Conservation (phyloP, 2,797 vertebrate genomes). For the Syngnathus rostellatus region DNA sequence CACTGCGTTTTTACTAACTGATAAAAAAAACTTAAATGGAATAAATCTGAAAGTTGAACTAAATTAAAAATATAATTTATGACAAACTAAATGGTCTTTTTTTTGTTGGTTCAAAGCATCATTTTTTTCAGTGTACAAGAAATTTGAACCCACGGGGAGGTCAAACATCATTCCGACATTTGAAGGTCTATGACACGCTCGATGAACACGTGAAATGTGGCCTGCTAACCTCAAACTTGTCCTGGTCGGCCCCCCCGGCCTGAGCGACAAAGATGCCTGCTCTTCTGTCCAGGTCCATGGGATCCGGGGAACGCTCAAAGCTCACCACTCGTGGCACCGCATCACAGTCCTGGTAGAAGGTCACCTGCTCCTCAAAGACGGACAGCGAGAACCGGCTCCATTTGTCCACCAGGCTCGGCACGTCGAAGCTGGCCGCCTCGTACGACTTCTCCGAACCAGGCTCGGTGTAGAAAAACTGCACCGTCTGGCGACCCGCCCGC, state of each 20-base stretch:
- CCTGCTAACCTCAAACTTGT: conserved; percentile 79
- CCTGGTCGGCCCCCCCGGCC: conserved; percentile 74
- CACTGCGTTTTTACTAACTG: neutral
- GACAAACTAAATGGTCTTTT: neutral
- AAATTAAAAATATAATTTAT: neutral
- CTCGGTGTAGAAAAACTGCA: conserved; percentile 84
- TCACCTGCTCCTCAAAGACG: conserved; percentile 66
- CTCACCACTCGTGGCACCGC: conserved; percentile 55
- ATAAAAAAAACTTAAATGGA: neutral
- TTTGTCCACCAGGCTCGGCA: conserved; percentile 65
- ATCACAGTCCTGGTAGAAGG: conserved; percentile 77
- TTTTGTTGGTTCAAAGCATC: neutral
- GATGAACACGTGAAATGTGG: neutral
- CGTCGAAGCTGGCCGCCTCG: conserved; percentile 69
- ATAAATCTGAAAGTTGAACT: neutral
- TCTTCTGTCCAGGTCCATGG: conserved; percentile 74
- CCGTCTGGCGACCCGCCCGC: conserved; percentile 56
- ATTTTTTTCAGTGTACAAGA: neutral
- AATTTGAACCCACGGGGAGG: too few relatives aligned
- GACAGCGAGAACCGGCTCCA: conserved; percentile 81
- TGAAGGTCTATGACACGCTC: neutral
- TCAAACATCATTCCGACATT: neutral
- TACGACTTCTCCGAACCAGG: conserved; percentile 65
- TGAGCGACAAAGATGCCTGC: conserved; percentile 85
- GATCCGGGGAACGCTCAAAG: conserved; percentile 73